A percentile compares a stretch with the other conserved stretches of the same genome.
phyloP scores from a whole-genome alignment of 2,797 vertebrate species.

The Syndactyla subalaris region DNA sequence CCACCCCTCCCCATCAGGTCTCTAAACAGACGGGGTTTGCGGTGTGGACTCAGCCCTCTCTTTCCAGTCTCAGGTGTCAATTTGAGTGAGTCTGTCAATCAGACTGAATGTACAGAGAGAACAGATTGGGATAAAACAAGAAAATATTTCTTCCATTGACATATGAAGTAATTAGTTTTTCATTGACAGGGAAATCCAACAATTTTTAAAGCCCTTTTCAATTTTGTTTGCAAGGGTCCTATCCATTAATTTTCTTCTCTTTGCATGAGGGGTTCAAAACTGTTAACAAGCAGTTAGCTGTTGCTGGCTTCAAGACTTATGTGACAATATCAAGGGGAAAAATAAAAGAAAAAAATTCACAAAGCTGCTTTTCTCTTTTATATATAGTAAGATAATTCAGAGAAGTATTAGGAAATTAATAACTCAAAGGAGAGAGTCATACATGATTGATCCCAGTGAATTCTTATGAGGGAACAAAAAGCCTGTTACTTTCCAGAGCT shows the following conservation, averaged over 20 bases:
- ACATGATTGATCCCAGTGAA: not conserved
- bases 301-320: conserved; percentile 8
- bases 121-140: not conserved
- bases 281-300: not conserved
- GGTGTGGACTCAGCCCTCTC: not conserved
- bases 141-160: not conserved
- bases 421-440: not conserved
- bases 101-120: not conserved
- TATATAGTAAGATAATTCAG: conserved; percentile 8
- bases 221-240: not conserved
- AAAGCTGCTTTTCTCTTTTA: conserved; percentile 22
- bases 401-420: conserved; percentile 46
- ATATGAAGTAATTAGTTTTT: not conserved
- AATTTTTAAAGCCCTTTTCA: not conserved
- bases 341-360: not conserved
- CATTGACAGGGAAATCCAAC: not conserved
- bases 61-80: not conserved
- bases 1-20: accelerated
- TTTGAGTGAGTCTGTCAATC: not conserved
- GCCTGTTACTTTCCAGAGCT: not conserved
- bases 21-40: not conserved
- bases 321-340: not conserved
- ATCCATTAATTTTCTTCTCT: not conserved
- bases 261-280: not conserved
- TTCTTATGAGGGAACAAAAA: conserved; percentile 36